Conservation (phyloP, 2,797 vertebrate genomes). For the Lagodon rhomboides region DNA sequence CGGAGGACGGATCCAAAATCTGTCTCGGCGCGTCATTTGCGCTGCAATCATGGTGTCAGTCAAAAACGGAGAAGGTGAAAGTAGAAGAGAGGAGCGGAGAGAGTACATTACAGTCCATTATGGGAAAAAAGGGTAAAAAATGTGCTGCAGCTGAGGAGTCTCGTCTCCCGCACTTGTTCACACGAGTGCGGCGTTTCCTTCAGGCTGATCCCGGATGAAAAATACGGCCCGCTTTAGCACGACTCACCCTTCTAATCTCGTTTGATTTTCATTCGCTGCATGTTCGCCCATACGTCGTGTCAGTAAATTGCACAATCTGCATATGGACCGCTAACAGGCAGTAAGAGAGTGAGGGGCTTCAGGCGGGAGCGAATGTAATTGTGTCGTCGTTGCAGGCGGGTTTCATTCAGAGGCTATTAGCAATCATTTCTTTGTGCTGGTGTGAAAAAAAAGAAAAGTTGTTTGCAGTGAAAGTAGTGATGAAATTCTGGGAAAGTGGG, state of each 20-base stretch:
- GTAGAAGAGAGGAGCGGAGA: constrained; percentile 11
- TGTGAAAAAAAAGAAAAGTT: constrained; percentile 24
- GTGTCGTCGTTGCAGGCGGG: constrained; percentile 40
- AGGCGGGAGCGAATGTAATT: constrained; percentile 34
- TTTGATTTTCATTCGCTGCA: constrained; percentile 40
- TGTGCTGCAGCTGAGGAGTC: neutral
- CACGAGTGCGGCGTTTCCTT: constrained; percentile 7
- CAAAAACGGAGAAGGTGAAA: constrained; percentile 40
- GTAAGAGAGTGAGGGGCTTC: constrained; percentile 16
- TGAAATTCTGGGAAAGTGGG: constrained; percentile 54
- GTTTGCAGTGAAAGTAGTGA: constrained; percentile 50
- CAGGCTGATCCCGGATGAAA: constrained; percentile 21
- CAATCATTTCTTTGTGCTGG: constrained; percentile 38
- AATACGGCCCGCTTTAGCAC: constrained; percentile 4
- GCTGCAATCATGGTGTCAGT: constrained; percentile 65
- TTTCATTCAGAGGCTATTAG: constrained; percentile 52
- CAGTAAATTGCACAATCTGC: constrained; percentile 24
- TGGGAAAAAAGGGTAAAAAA: neutral
- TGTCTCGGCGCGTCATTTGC: constrained; percentile 54
- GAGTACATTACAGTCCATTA: neutral
- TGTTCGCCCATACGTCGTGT: neutral
- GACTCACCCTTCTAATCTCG: constrained; percentile 17
- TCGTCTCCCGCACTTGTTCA: constrained; percentile 21
- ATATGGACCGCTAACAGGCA: constrained; percentile 13
- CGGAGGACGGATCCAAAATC: constrained; percentile 61